Evolutionary conservation across 1,140 invertebrate genomes (phyloP).

Genomic region (Nephila pilipes): DNA sequence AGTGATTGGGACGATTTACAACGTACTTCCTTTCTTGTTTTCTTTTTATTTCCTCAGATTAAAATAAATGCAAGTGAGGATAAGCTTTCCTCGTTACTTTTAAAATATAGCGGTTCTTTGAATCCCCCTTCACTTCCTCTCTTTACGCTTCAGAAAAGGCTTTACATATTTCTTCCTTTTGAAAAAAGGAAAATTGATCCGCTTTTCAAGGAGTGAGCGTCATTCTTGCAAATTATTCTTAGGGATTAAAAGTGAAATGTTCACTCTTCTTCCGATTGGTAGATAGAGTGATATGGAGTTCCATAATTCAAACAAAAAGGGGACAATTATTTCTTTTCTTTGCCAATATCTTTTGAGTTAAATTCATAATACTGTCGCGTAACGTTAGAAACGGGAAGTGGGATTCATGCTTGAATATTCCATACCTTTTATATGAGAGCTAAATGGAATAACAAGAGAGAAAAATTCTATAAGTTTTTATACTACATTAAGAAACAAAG

Average conservation of each 20-base stretch:
- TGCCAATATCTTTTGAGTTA: not conserved
- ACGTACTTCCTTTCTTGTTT: not conserved
- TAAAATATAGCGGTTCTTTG: slow-evolving; percentile 52
- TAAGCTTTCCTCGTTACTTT: slow-evolving; percentile 47
- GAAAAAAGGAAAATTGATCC: slow-evolving; percentile 17
- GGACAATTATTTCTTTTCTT: slow-evolving; percentile 25
- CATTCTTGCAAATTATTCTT: slow-evolving; percentile 30
- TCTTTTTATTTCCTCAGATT: slow-evolving; percentile 32
- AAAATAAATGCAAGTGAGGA: slow-evolving; percentile 61
- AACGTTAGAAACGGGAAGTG: no score
- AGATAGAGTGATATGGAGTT: not conserved
- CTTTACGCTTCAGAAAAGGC: not conserved
- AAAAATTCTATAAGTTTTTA: no score
- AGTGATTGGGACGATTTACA: slow-evolving; percentile 61
- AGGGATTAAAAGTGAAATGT: slow-evolving; percentile 24
- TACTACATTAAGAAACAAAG: no score
- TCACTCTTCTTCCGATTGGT: not conserved
- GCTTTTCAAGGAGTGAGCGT: slow-evolving; percentile 19
- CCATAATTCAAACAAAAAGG: slow-evolving; percentile 29
- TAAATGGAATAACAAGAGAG: no score
- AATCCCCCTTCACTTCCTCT: not conserved
- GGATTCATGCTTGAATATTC: not conserved
- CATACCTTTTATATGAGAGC: no score
- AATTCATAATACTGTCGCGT: not conserved
- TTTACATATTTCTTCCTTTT: slow-evolving; percentile 31